Conservation (phyloP, 2,797 vertebrate genomes). For the Sarcophilus harrisii region DNA sequence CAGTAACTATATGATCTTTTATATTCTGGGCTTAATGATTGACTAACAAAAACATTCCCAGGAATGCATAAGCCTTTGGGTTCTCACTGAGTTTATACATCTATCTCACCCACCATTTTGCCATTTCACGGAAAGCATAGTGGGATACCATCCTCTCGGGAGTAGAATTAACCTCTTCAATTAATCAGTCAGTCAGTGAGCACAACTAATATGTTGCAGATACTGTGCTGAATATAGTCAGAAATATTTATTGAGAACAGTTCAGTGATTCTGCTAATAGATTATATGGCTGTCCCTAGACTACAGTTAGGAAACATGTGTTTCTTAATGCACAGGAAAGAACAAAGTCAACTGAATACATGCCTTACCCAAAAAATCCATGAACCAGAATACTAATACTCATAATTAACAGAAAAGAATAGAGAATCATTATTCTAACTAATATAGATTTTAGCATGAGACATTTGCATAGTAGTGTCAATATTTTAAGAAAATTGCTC, state of each 20-base stretch:
- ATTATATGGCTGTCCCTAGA: not conserved
- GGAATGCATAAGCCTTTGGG: not conserved
- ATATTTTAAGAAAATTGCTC: constrained; percentile 15
- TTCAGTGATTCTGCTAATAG: too few species aligned
- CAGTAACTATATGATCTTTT: not conserved
- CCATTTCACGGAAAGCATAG: not conserved
- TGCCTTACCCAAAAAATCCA: not conserved
- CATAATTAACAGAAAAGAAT: constrained; percentile 36
- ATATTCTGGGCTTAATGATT: too few species aligned
- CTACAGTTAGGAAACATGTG: not conserved
- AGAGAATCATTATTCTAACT: not conserved
- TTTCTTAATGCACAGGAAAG: not conserved
- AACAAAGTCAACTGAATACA: not conserved
- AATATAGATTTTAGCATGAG: constrained; percentile 22
- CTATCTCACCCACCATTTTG: not conserved
- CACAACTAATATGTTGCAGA: too few species aligned
- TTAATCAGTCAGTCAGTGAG: too few species aligned
- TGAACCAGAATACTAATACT: constrained; percentile 2
- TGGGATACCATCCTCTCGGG: too few species aligned
- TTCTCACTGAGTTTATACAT: not conserved
- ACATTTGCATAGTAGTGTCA: not conserved
- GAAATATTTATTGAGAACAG: too few species aligned
- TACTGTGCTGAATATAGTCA: too few species aligned
- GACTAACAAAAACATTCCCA: not conserved
- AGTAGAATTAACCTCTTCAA: too few species aligned